These are phyloP conservation scores for Forbesichthys papilliferus DNA, from an alignment of 2,113 vertebrate genomes.

Conservation along the genomic window DNA sequence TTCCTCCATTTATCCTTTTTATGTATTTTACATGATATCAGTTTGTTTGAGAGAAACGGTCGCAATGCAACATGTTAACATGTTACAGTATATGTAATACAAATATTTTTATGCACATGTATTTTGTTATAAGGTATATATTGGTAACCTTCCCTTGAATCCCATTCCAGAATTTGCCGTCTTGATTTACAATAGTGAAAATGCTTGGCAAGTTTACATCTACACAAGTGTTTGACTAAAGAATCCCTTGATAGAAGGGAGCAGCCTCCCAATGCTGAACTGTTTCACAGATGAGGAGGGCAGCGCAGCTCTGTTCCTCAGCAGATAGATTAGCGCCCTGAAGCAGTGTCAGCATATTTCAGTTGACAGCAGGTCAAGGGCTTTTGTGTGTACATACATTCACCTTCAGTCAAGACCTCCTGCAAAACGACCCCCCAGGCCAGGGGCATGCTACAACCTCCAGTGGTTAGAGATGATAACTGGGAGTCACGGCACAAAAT, in stretches of 20 bases:
- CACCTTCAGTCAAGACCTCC: constrained; percentile 19
- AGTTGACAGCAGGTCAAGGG: constrained; percentile 45
- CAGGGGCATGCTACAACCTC: constrained; percentile 22
- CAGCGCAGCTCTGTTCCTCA: constrained; percentile 17
- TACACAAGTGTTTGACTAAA: constrained; percentile 48
- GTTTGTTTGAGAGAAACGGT: constrained; percentile 8
- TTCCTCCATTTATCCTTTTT: no score
- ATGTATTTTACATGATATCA: constrained; percentile 23
- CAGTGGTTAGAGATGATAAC: constrained; percentile 18
- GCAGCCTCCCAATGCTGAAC: constrained; percentile 35
- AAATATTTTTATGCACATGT: constrained; percentile 12
- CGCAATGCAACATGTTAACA: no score
- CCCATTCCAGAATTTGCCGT: constrained; percentile 15
- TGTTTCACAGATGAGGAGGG: constrained; percentile 56
- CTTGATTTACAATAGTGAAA: constrained; percentile 59
- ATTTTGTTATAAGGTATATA: constrained; percentile 18
- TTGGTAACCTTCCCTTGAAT: constrained; percentile 1
- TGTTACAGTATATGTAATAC: background rate
- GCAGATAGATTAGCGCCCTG: constrained; percentile 35
- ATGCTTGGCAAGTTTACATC: constrained; percentile 31
- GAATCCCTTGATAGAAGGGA: constrained; percentile 32
- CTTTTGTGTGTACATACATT: constrained; percentile 23
- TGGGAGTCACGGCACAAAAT: constrained; percentile 2
- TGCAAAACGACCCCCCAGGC: constrained; percentile 18
- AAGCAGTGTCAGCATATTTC: constrained; percentile 47